These are phyloP conservation scores for Anisognathus igniventris DNA, from an alignment of 2,797 vertebrate genomes.

Conservation along the genomic window DNA sequence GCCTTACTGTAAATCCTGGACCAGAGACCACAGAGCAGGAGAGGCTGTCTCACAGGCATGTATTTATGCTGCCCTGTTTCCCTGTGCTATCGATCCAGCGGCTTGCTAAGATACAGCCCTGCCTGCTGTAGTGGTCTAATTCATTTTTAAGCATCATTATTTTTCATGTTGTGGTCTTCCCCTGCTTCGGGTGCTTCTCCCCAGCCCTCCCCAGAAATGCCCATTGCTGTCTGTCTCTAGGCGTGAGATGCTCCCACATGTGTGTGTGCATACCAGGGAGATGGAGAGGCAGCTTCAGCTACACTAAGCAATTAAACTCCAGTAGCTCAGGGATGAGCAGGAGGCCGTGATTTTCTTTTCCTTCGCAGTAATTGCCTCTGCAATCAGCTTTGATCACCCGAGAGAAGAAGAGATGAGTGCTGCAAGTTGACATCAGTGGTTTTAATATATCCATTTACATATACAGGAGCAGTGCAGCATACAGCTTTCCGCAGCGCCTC, in stretches of 20 bases:
- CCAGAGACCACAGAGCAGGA: background rate
- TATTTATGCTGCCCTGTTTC: constrained; percentile 17
- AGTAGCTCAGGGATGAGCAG: constrained; percentile 78
- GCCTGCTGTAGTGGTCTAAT: constrained; percentile 35
- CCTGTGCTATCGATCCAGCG: background rate
- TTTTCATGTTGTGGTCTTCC: constrained; percentile 47
- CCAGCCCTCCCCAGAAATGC: background rate
- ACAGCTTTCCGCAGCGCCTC: constrained; percentile 70
- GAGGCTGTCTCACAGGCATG: background rate
- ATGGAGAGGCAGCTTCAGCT: constrained; percentile 59
- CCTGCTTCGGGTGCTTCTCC: background rate
- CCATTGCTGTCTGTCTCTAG: background rate
- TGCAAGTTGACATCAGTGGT: constrained; percentile 78
- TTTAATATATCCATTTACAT: constrained; percentile 80
- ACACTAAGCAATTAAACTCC: constrained; percentile 87
- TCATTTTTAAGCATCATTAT: constrained; percentile 46
- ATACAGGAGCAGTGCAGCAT: constrained; percentile 57
- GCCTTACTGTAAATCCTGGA: background rate
- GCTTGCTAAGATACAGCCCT: constrained; percentile 9
- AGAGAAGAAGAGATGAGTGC: constrained; percentile 75
- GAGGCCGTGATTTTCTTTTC: constrained; percentile 76
- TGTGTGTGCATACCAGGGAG: constrained; percentile 15
- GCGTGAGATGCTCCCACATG: background rate
- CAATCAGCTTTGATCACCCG: constrained; percentile 83
- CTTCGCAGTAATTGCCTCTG: constrained; percentile 83